Evolutionary conservation across 2,888 invertebrate species (phyloP).

Genomic region (Spicauda simplicius): DNA sequence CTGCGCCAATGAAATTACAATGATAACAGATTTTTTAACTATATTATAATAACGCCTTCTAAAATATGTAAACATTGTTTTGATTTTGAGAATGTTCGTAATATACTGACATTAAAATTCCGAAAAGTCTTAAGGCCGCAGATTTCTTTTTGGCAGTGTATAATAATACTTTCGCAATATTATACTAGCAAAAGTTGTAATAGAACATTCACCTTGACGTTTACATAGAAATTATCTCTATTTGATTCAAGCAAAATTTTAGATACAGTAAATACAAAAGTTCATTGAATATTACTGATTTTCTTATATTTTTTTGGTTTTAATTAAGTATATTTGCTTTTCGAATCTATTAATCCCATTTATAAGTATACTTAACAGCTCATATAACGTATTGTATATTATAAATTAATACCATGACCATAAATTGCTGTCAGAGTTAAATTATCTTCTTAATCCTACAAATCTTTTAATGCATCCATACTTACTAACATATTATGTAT

Average conservation of each 20-base stretch:
- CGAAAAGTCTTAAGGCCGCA: background rate
- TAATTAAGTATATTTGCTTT: no score
- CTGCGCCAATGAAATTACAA: background rate
- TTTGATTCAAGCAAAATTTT: background rate
- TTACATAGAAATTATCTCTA: background rate
- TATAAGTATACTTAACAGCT: no score
- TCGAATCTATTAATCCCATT: no score
- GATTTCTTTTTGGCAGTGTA: background rate
- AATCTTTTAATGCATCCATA: constrained; percentile 6
- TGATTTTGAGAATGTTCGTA: no score
- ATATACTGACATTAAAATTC: background rate
- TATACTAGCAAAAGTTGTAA: background rate
- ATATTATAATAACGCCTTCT: no score
- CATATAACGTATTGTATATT: background rate
- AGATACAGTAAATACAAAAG: no score
- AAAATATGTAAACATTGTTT: no score
- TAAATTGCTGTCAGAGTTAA: background rate
- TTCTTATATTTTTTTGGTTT: no score
- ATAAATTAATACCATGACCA: background rate
- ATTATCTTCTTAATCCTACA: background rate
- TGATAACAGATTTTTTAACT: background rate
- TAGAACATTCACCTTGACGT: background rate
- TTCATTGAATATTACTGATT: no score
- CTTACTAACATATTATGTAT: background rate
- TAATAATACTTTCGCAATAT: background rate